Evolutionary conservation across 2,888 invertebrate genomes (phyloP).

Genomic region (Lottia scabra): DNA sequence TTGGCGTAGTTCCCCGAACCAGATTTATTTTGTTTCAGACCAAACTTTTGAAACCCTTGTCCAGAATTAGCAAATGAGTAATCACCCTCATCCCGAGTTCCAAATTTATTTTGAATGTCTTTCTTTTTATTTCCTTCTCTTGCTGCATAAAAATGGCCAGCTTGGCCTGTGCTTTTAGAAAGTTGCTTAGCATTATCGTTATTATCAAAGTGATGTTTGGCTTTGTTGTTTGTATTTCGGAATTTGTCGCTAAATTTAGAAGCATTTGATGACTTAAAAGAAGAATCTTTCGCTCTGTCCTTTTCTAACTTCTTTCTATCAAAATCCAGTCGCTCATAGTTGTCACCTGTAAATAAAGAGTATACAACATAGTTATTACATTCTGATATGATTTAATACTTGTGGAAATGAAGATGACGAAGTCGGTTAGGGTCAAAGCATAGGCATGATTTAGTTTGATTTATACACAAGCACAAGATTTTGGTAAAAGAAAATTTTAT

Average conservation of each 20-base stretch:
- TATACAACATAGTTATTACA: too few relatives aligned
- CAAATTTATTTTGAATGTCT: not conserved
- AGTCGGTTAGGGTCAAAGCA: too few relatives aligned
- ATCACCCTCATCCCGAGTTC: not conserved
- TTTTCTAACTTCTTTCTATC: not conserved
- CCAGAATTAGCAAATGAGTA: not conserved
- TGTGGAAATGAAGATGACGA: too few relatives aligned
- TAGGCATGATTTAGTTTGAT: too few relatives aligned
- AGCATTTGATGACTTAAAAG: not conserved
- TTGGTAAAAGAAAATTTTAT: too few relatives aligned
- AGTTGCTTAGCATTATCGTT: not conserved
- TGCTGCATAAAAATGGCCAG: not conserved
- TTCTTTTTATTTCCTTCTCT: too few relatives aligned
- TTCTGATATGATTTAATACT: too few relatives aligned
- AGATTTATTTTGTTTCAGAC: not conserved
- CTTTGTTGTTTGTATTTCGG: not conserved
- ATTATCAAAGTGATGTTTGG: not conserved
- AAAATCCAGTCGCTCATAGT: slow-evolving; percentile 4
- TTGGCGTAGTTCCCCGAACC: not conserved
- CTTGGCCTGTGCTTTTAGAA: not conserved
- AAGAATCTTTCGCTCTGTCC: not conserved
- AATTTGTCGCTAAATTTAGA: not conserved
- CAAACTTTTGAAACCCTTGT: not conserved
- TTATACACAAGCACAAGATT: too few relatives aligned
- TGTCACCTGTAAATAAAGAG: not conserved